Conservation (phyloP, 2,888 invertebrate species). For the Cetonia aurata region DNA sequence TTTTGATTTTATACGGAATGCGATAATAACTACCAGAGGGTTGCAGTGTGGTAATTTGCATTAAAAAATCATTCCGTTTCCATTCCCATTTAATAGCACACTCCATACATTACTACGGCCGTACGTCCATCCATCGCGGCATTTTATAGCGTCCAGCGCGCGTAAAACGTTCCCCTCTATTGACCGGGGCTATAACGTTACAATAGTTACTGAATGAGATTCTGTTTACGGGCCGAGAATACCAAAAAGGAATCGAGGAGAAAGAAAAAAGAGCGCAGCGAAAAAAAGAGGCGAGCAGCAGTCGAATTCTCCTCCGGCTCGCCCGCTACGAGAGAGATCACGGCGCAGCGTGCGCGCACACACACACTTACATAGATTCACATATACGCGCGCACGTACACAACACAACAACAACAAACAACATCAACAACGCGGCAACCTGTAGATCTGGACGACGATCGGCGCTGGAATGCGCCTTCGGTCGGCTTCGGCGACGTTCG, state of each 20-base stretch:
- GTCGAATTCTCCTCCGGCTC: neutral
- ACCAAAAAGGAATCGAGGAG: neutral
- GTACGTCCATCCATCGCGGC: too few relatives aligned
- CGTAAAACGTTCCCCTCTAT: neutral
- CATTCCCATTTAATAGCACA: too few relatives aligned
- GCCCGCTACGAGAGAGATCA: neutral
- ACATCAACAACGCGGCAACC: slow-evolving; percentile 42
- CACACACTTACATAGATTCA: too few relatives aligned
- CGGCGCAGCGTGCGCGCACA: too few relatives aligned
- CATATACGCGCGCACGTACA: slow-evolving; percentile 4
- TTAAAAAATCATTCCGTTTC: too few relatives aligned
- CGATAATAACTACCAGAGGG: too few relatives aligned
- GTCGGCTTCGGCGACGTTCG: slow-evolving; percentile 68
- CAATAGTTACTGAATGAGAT: slow-evolving; percentile 11
- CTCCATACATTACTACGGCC: too few relatives aligned
- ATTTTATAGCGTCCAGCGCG: too few relatives aligned
- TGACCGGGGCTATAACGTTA: slow-evolving; percentile 12
- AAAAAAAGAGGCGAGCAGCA: slow-evolving; percentile 9
- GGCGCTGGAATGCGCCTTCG: slow-evolving; percentile 70
- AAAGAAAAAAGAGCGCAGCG: too few relatives aligned
- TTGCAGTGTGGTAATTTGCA: too few relatives aligned
- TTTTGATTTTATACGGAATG: too few relatives aligned
- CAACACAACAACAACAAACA: slow-evolving; percentile 21
- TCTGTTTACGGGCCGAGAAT: slow-evolving; percentile 20
- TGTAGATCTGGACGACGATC: slow-evolving; percentile 53